Percentiles rank a stretch among this genome's conserved stretches.
Evolutionary conservation across 2,888 invertebrate genomes (phyloP).

Genomic region (Lasioglossum vierecki): DNA sequence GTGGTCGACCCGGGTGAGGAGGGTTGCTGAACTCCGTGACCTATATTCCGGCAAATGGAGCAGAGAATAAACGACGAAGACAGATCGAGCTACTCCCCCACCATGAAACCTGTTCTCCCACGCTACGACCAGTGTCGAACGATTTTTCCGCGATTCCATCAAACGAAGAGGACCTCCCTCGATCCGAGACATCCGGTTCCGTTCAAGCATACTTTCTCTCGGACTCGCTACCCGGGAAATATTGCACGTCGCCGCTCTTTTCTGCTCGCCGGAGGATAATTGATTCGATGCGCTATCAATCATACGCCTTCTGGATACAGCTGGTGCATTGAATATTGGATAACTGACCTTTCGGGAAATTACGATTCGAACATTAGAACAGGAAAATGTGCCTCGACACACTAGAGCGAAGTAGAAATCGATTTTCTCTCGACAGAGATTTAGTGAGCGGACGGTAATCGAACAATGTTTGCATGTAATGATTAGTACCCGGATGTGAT

Average conservation of each 20-base stretch:
- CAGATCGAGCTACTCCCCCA: constrained; percentile 62
- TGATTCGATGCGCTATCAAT: neutral
- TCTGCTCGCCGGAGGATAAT: neutral
- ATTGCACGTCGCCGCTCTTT: neutral
- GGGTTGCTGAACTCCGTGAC: constrained; percentile 80
- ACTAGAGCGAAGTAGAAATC: neutral
- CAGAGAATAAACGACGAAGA: constrained; percentile 74
- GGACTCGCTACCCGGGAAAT: neutral
- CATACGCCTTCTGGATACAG: neutral
- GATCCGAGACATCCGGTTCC: neutral
- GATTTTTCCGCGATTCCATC: constrained; percentile 4
- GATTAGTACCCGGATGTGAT: too few relatives aligned
- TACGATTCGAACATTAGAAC: neutral
- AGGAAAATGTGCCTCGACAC: neutral
- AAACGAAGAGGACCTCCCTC: neutral
- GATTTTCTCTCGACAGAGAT: neutral
- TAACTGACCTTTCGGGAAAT: neutral
- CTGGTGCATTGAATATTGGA: neutral
- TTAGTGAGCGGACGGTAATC: neutral
- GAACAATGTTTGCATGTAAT: neutral
- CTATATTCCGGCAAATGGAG: constrained; percentile 78
- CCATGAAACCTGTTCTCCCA: constrained; percentile 23
- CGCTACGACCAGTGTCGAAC: neutral
- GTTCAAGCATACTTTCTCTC: neutral
- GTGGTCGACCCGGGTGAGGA: constrained; percentile 57